Base-by-base conservation (phyloP, 2,888 invertebrate species). In the Hermodice carunculata region DNA sequence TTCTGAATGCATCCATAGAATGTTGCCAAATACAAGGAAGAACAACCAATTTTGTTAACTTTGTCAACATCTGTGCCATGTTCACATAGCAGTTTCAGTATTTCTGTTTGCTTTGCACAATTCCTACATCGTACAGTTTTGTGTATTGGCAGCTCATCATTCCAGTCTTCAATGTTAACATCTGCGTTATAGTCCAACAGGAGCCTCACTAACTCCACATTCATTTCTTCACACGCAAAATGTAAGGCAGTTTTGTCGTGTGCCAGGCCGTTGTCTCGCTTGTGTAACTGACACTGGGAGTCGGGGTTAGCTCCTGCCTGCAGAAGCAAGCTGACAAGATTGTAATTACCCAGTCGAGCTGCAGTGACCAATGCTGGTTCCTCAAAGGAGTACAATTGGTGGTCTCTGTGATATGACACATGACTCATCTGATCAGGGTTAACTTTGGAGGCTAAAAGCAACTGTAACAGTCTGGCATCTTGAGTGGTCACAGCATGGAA, bases 341-440 rank as follows among this genome's bases (percentile, higher is more conserved):
- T 52, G 2, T 56, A 28, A 46, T 56, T 54, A 17, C 65, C 70
- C 19, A 59, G 44, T 17, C 73, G 51, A 11, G 73, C 68, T 8
- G 73, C 69, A n/a, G 73, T 73, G 8, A 73, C 65, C 2, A 71
- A 49, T 8, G 70, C 69, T 1, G 70, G 64, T 52, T 73, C 73
- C 8, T 65, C 49, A 31, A 69, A 71, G 2, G 67, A 69, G 26
- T 62, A 69, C n/a, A 73, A 67, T 29, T 58, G 64, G 28, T 59
- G 61, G 46, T 73, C 73, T 17, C 52, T 40, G 43, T 69, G 66
- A 49, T 68, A 70, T 4, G 67, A 59, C 8, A 65, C 70, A 46
- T 64, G 65, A 51, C 70, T 69, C n/a, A 43, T 17, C 22, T 53
- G 49, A 42, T 64, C 42, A 22, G 67, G 58, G 60, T 73, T 61